Base-by-base conservation (phyloP, 2,113 vertebrate species). In the Diadophis punctatus region DNA sequence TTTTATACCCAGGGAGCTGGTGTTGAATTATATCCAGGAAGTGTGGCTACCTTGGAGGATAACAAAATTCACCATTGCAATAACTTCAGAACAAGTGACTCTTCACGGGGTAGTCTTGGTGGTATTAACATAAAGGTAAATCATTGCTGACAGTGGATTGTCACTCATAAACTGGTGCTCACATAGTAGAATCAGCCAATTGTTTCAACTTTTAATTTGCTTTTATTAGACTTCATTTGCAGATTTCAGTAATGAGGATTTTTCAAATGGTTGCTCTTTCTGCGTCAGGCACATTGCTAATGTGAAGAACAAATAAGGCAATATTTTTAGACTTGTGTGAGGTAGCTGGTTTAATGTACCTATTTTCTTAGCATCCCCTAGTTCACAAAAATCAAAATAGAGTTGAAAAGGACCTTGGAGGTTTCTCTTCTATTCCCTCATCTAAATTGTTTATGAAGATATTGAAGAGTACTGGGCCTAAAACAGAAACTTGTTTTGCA, bases 31-130 rank as follows among this genome's bases (percentile, higher is more conserved):
- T 96, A 96, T 85, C 96, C 96, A 90, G 96, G 97, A 34, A 96
- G 96, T 84, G 87, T 63, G 92, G 96, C 93, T 30, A 58, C 93
- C 94, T 86, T 94, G 56, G 96, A 95, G 93, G 95, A 95, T 85
- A 97, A 97, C 93, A 96, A 96, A 95, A 97, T 96, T 95, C 95
- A 97, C 80, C 97, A 96, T n/a, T 96, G 96, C 91, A 96, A 91
- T 86, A 96, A 94, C n/a, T 92, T 95, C 74, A 93, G 92, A 94
- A 95, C 90, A 10, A 96, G 90, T 8, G 74, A 97, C 90, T 91
- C 68, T 85, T 97, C 96, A 14, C 93, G 95, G 84, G 93, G 93
- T 87, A 97, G 93, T 49, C 94, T 95, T 89, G 95, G 96, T 87
- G 96, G 95, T 63, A 95, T 96, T 93, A 96, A 96, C 43, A 90